Conservation (phyloP, 2,797 vertebrate genomes). For the Microctenopoma stevenorrisi region DNA sequence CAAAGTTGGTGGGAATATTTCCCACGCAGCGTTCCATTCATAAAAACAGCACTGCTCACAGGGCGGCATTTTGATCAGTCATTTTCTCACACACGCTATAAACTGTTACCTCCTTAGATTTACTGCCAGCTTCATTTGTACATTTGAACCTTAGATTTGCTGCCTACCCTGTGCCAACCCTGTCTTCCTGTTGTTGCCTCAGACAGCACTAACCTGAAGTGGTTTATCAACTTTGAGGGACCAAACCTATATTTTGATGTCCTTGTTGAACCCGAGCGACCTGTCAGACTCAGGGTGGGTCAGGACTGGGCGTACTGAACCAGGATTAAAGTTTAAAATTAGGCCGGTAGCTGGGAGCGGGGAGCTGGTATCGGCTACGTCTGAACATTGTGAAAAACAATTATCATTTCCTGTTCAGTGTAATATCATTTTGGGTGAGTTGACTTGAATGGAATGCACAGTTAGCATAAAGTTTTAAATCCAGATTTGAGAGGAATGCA, state of each 20-base stretch:
- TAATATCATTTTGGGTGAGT: conserved; percentile 57
- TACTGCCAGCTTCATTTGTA: conserved; percentile 10
- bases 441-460: conserved; percentile 64
- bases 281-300: conserved; percentile 67
- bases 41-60: conserved; percentile 1
- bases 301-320: conserved; percentile 61
- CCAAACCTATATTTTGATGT: conserved; percentile 32
- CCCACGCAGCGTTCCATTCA: conserved; percentile 10
- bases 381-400: conserved; percentile 62
- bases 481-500: conserved; percentile 69
- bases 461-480: conserved; percentile 65
- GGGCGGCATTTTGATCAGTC: background rate
- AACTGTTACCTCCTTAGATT: conserved; percentile 3
- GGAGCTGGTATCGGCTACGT: conserved; percentile 47
- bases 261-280: conserved; percentile 48
- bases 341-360: conserved; percentile 46
- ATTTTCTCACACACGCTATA: background rate
- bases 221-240: conserved; percentile 47
- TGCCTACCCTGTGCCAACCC: conserved; percentile 39
- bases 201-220: conserved; percentile 31
- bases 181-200: conserved; percentile 54
- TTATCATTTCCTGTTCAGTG: conserved; percentile 68
- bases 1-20: conserved; percentile 9
- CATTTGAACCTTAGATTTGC: background rate
- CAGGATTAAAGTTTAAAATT: conserved; percentile 67